Evolutionary conservation across 2,888 invertebrate genomes (phyloP).

Genomic region (Cerastoderma edule): DNA sequence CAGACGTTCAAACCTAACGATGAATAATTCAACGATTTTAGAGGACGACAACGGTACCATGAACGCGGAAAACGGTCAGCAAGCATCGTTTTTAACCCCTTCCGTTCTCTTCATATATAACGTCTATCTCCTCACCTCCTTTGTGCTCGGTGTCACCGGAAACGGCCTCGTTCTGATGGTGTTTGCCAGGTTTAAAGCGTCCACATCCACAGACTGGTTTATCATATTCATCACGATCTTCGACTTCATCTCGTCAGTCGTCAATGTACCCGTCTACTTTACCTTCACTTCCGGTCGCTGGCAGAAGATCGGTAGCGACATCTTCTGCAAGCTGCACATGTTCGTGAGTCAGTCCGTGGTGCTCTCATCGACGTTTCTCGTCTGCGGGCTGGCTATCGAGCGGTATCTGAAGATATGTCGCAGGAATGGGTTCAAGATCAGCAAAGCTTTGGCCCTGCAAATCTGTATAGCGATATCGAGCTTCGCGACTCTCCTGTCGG

Average conservation of each 20-base stretch:
- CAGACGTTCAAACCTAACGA: background rate
- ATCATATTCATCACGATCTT: slow-evolving; percentile 43
- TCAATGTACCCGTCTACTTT: slow-evolving; percentile 53
- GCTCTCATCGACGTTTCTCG: slow-evolving; percentile 45
- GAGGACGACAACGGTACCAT: background rate
- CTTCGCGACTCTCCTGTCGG: slow-evolving; percentile 28
- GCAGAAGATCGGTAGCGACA: slow-evolving; percentile 38
- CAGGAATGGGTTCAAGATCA: background rate
- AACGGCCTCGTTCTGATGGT: slow-evolving; percentile 48
- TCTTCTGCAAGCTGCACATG: slow-evolving; percentile 50
- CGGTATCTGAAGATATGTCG: slow-evolving; percentile 48
- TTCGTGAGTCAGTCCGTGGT: slow-evolving; percentile 47
- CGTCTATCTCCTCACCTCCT: slow-evolving; percentile 30
- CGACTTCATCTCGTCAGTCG: slow-evolving; percentile 42
- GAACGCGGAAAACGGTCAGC: background rate
- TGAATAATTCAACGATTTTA: background rate
- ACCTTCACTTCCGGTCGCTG: slow-evolving; percentile 46
- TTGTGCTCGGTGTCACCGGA: slow-evolving; percentile 35
- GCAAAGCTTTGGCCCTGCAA: slow-evolving; percentile 21
- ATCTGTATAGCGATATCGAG: slow-evolving; percentile 28
- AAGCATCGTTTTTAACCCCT: background rate
- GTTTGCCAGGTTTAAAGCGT: slow-evolving; percentile 26
- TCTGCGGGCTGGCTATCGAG: slow-evolving; percentile 47
- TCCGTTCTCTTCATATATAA: slow-evolving; percentile 31
- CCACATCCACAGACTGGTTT: slow-evolving; percentile 55